phyloP scores from a whole-genome alignment of 2,797 vertebrate species.

The Melanotaenia pygmaea region DNA sequence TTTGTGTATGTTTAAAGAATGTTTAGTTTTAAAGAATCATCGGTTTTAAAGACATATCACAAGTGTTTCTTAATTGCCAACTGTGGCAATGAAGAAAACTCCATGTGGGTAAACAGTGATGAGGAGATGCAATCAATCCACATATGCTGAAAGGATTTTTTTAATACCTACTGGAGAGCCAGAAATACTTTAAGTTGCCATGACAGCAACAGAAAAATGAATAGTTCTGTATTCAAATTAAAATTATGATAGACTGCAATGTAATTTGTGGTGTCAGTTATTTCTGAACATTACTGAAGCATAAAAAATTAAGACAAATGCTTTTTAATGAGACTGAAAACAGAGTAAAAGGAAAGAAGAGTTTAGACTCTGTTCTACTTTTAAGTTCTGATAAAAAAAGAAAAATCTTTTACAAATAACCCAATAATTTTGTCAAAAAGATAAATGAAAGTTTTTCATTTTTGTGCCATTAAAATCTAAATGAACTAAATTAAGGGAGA shows the following conservation, averaged over 20 bases:
- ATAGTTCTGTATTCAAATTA: background rate
- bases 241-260: background rate
- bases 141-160: conserved; percentile 6
- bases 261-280: background rate
- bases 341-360: background rate
- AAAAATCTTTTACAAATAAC: background rate
- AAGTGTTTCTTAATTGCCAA: background rate
- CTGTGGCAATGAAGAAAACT: background rate
- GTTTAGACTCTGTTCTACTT: background rate
- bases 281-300: conserved; percentile 3
- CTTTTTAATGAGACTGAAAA: background rate
- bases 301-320: background rate
- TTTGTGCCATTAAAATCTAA: conserved; percentile 16
- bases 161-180: background rate
- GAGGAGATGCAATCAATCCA: background rate
- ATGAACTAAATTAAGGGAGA: conserved; percentile 13
- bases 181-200: conserved; percentile 21
- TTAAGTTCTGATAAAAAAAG: background rate
- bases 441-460: conserved; percentile 25
- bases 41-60: too few species aligned
- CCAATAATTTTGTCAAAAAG: conserved; percentile 20
- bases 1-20: too few species aligned
- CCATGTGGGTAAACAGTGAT: background rate
- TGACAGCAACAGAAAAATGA: conserved; percentile 26
- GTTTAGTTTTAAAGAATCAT: too few species aligned